These are phyloP conservation scores for Callitettix versicolor DNA, from an alignment of 1,140 invertebrate species.

Conservation along the genomic window DNA sequence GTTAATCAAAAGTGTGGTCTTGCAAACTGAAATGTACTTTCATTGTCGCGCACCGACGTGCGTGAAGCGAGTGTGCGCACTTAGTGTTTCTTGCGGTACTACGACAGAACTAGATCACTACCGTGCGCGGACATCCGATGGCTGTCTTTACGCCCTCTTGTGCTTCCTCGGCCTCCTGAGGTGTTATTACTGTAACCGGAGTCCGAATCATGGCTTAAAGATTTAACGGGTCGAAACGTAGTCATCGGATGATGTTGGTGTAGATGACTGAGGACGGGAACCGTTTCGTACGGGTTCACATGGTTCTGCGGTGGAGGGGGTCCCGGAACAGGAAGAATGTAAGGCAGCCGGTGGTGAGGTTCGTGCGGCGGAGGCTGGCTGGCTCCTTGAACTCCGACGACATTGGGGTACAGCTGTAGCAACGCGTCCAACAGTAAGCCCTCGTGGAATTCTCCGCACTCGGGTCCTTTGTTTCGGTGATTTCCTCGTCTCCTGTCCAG, in stretches of 20 bases:
- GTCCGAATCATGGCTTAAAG: slow-evolving; percentile 40
- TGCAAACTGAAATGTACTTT: too few relatives aligned
- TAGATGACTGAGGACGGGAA: slow-evolving; percentile 41
- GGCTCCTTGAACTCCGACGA: slow-evolving; percentile 31
- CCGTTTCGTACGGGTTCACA: slow-evolving; percentile 41
- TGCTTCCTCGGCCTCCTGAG: slow-evolving; percentile 28
- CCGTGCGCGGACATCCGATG: slow-evolving; percentile 8
- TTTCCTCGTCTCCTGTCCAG: slow-evolving; percentile 41
- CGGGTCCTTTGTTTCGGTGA: slow-evolving; percentile 21
- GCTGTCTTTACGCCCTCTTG: slow-evolving; percentile 1
- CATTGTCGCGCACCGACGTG: too few relatives aligned
- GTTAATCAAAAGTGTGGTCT: too few relatives aligned
- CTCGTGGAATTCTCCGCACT: slow-evolving; percentile 45
- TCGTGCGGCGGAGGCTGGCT: slow-evolving; percentile 29
- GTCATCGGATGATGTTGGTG: slow-evolving; percentile 26
- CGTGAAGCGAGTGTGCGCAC: too few relatives aligned
- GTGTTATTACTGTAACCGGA: slow-evolving; percentile 60
- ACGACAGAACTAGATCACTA: slow-evolving; percentile 10
- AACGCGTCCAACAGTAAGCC: slow-evolving; percentile 53
- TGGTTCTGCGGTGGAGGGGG: slow-evolving; percentile 29
- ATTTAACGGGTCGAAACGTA: slow-evolving; percentile 21
- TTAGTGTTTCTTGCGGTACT: not conserved
- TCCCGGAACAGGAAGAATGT: slow-evolving; percentile 36
- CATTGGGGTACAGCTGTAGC: slow-evolving; percentile 46
- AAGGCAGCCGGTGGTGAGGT: slow-evolving; percentile 35